Evolutionary conservation across 2,113 vertebrate species (phyloP).

Genomic region (Nycticorax nycticorax): DNA sequence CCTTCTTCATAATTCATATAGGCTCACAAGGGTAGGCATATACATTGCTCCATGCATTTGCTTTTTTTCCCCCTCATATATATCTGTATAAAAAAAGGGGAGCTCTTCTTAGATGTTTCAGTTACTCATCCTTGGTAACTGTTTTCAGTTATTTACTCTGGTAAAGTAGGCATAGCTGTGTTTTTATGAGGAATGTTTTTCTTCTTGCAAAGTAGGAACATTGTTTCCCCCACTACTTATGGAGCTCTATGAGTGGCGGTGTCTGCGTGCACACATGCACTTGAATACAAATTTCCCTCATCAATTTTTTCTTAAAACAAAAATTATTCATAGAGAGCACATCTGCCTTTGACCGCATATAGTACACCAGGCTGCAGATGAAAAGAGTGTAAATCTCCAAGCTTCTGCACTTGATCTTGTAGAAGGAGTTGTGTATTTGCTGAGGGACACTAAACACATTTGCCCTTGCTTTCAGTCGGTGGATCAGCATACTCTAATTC

Average conservation of each 20-base stretch:
- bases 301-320: neutral
- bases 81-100: neutral
- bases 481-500: neutral
- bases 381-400: neutral
- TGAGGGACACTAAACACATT: neutral
- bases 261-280: neutral
- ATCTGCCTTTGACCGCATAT: neutral
- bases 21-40: neutral
- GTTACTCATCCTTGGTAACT: neutral
- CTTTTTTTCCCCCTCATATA: rapidly evolving
- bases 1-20: neutral
- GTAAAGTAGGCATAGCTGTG: neutral
- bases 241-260: neutral
- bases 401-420: neutral
- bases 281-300: neutral
- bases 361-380: neutral
- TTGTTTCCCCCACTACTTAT: neutral
- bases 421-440: neutral
- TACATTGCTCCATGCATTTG: neutral
- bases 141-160: neutral
- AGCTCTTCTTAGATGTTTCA: neutral
- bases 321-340: neutral
- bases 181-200: neutral
- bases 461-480: neutral
- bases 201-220: neutral